Conservation (phyloP, 2,888 invertebrate genomes). For the Chloroclystis v-ata region DNA sequence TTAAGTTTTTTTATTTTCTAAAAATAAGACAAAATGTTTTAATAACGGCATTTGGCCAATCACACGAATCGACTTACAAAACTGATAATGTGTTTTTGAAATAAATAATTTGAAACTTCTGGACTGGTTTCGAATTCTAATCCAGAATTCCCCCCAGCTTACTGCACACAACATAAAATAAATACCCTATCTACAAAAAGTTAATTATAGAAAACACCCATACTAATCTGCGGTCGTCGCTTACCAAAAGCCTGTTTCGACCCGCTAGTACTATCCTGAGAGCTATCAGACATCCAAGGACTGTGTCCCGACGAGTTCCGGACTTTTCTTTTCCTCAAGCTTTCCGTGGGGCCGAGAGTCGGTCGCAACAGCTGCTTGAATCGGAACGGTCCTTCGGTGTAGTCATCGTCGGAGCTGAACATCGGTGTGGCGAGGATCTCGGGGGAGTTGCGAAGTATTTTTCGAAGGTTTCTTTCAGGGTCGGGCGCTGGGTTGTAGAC, state of each 20-base stretch:
- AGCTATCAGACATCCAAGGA: conserved; percentile 73
- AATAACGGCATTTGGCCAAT: no score
- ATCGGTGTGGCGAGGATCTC: conserved; percentile 69
- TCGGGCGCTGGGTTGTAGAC: conserved; percentile 58
- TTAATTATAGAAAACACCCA: conserved; percentile 70
- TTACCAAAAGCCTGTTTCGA: conserved; percentile 64
- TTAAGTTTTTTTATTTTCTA: no score
- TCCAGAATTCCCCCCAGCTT: no score
- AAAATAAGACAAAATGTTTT: no score
- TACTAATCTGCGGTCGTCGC: conserved; percentile 69
- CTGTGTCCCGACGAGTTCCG: conserved; percentile 63
- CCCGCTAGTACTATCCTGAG: conserved; percentile 60
- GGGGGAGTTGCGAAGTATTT: conserved; percentile 69
- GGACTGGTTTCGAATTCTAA: no score
- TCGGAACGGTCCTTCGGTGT: conserved; percentile 82
- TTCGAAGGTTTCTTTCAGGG: conserved; percentile 67
- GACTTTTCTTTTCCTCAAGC: conserved; percentile 81
- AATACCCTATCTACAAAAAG: no score
- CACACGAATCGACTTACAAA: no score
- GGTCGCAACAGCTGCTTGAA: conserved; percentile 82
- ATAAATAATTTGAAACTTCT: no score
- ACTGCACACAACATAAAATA: no score
- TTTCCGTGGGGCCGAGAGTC: conserved; percentile 83
- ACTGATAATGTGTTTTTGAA: no score
- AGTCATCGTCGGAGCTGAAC: conserved; percentile 73